A percentile compares a stretch with the other conserved stretches of the same genome.
Evolutionary conservation across 2,113 vertebrate species (phyloP).

Genomic region (Bungarus multicinctus): DNA sequence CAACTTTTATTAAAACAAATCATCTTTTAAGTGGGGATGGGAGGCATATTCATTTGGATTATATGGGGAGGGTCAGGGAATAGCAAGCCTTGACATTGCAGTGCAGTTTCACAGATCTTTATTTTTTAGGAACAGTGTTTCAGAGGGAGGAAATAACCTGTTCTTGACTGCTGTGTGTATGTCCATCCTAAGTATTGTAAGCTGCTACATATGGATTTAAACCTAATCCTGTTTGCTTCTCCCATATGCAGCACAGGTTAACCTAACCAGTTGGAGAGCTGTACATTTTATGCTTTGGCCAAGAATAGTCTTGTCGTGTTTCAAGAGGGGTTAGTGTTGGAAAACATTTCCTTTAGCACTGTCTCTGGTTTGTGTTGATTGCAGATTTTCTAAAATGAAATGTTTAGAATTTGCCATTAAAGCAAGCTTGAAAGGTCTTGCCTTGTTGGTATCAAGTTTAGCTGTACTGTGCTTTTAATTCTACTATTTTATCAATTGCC

Average conservation of each 20-base stretch:
- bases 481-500: slow-evolving; percentile 86
- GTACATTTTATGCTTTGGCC: slow-evolving; percentile 68
- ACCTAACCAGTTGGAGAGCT: slow-evolving; percentile 69
- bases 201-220: slow-evolving; percentile 79
- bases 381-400: slow-evolving; percentile 74
- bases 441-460: slow-evolving; percentile 78
- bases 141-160: slow-evolving; percentile 63
- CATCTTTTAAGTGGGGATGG: slow-evolving; percentile 63
- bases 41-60: slow-evolving; percentile 64
- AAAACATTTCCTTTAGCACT: slow-evolving; percentile 68
- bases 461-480: slow-evolving; percentile 82
- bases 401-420: slow-evolving; percentile 76
- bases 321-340: slow-evolving; percentile 55
- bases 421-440: slow-evolving; percentile 66
- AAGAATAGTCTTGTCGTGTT: slow-evolving; percentile 72
- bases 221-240: slow-evolving; percentile 72
- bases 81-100: slow-evolving; percentile 74
- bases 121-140: slow-evolving; percentile 80
- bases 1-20: slow-evolving; percentile 51
- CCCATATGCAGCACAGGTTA: slow-evolving; percentile 76
- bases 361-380: slow-evolving; percentile 77
- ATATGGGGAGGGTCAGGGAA: slow-evolving; percentile 69
- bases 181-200: slow-evolving; percentile 79
- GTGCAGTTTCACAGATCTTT: slow-evolving; percentile 82
- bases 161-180: slow-evolving; percentile 74